Evolutionary conservation across 2,113 vertebrate species (phyloP).

Genomic region (Podocnemis expansa): DNA sequence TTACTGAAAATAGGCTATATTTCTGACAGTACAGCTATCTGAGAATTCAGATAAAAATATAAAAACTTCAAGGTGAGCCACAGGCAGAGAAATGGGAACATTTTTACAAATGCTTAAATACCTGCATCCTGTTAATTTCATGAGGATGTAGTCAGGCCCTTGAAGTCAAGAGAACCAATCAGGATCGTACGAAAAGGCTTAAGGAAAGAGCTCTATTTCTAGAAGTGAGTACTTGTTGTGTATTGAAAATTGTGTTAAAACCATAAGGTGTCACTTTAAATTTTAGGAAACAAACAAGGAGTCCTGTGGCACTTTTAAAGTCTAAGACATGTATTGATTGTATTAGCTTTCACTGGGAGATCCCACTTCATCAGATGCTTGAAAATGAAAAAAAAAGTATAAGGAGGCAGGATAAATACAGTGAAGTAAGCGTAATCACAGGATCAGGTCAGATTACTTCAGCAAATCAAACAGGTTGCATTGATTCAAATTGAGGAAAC

Average conservation of each 20-base stretch:
- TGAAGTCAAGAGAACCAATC: fast-evolving
- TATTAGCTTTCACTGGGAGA: too few species aligned
- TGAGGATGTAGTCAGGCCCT: fast-evolving
- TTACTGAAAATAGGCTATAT: neutral
- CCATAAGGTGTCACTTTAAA: too few species aligned
- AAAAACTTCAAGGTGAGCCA: neutral
- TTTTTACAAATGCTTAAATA: neutral
- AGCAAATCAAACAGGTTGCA: too few species aligned
- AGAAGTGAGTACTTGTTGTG: neutral
- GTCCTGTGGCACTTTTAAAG: too few species aligned
- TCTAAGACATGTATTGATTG: too few species aligned
- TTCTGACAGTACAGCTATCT: neutral
- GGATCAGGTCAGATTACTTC: too few species aligned
- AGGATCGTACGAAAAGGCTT: neutral
- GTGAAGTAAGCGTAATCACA: too few species aligned
- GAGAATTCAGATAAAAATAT: neutral
- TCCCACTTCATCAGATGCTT: too few species aligned
- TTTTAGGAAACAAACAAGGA: too few species aligned
- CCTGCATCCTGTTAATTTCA: fast-evolving
- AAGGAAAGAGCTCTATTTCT: neutral
- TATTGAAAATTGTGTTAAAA: neutral
- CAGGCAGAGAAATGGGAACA: neutral
- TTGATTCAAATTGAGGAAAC: too few species aligned
- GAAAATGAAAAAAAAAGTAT: too few species aligned
- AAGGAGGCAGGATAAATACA: too few species aligned